These are phyloP conservation scores for Cyphomyrus discorhynchus DNA, from an alignment of 2,113 vertebrate genomes.

Conservation along the genomic window DNA sequence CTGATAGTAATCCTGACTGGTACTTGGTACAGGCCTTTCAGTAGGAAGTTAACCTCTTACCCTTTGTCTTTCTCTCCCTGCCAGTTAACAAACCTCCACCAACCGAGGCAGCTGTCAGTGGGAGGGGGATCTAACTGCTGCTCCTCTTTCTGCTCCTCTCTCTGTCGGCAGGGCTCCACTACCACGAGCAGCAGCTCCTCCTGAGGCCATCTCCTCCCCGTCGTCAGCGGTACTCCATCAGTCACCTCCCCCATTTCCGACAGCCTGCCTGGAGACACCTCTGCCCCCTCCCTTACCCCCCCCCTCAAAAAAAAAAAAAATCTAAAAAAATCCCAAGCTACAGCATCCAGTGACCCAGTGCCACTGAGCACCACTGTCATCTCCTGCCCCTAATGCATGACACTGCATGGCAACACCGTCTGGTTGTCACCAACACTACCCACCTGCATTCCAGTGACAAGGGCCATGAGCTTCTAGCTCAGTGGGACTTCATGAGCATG, in stretches of 20 bases:
- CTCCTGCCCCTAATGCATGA: slow-evolving; percentile 24
- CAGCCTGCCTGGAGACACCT: not conserved
- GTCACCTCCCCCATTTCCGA: not conserved
- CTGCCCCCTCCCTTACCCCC: not conserved
- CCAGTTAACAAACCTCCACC: not conserved
- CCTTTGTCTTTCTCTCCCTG: not conserved
- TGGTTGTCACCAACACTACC: slow-evolving; percentile 12
- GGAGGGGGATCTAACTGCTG: slow-evolving; percentile 13
- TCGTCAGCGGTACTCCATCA: slow-evolving; percentile 24
- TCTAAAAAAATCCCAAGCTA: not conserved
- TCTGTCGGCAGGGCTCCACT: slow-evolving; percentile 14
- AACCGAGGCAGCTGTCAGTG: not conserved
- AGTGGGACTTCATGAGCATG: not conserved
- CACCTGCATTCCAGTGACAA: slow-evolving; percentile 6
- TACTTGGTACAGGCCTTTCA: not conserved
- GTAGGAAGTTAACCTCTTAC: not conserved
- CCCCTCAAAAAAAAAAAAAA: not conserved
- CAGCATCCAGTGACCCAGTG: not conserved
- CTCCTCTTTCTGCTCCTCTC: slow-evolving; percentile 23
- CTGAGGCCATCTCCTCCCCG: slow-evolving; percentile 37
- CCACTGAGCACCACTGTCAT: not conserved
- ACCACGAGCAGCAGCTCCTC: slow-evolving; percentile 58
- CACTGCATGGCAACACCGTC: slow-evolving; percentile 47
- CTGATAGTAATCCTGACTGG: not conserved
- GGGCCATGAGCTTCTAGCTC: not conserved